These are phyloP conservation scores for Eupleurogrammus muticus DNA, from an alignment of 2,797 vertebrate species.

Conservation along the genomic window DNA sequence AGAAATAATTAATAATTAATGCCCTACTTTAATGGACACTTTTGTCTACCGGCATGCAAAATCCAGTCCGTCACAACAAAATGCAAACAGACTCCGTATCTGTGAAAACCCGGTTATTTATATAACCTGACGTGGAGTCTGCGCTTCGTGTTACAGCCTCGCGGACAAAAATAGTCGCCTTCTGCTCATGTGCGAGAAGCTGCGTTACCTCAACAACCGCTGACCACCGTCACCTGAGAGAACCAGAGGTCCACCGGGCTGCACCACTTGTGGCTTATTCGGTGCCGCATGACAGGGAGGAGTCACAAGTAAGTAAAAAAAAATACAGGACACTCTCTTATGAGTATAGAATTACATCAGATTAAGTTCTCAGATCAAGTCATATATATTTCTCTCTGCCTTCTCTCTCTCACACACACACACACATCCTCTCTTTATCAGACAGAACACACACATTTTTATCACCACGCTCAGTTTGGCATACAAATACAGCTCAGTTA, in stretches of 20 bases:
- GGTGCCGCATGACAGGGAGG: background rate
- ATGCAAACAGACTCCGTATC: constrained; percentile 80
- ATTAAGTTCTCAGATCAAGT: constrained; percentile 64
- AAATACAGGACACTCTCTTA: constrained; percentile 26
- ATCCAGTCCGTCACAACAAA: constrained; percentile 52
- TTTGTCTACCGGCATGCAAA: constrained; percentile 57
- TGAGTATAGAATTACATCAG: constrained; percentile 70
- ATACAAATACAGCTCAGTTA: constrained; percentile 22
- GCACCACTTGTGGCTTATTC: constrained; percentile 3
- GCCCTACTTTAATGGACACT: constrained; percentile 45
- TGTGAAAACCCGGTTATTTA: constrained; percentile 80
- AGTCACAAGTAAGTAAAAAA: background rate
- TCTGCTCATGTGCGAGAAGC: constrained; percentile 56
- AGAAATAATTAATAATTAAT: constrained; percentile 26
- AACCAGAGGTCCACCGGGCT: background rate
- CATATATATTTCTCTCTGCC: constrained; percentile 30
- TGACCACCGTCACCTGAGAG: background rate
- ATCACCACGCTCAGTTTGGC: constrained; percentile 27
- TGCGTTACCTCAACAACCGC: constrained; percentile 59
- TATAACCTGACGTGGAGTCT: constrained; percentile 72
- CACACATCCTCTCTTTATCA: constrained; percentile 6
- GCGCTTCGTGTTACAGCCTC: constrained; percentile 79
- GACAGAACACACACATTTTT: constrained; percentile 18
- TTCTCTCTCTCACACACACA: constrained; percentile 6
- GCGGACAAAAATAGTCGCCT: constrained; percentile 76